These are phyloP conservation scores for Philotrypesis tridentata DNA, from an alignment of 1,140 invertebrate genomes.

Conservation along the genomic window DNA sequence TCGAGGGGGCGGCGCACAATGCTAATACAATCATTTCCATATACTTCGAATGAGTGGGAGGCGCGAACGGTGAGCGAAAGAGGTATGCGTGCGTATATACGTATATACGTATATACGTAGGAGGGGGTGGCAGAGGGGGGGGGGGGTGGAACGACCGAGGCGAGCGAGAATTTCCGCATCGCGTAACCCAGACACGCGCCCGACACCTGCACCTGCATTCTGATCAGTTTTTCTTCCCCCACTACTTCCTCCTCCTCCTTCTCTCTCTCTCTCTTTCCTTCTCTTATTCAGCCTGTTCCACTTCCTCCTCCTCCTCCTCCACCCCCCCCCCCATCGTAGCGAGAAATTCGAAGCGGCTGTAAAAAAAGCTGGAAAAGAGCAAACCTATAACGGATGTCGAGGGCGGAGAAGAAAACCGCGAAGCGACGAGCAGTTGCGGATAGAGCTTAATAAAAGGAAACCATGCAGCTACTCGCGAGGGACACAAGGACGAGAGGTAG, in stretches of 20 bases:
- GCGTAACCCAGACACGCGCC: conserved; percentile 66
- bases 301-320: too few relatives aligned
- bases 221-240: conserved; percentile 68
- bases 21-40: conserved; percentile 38
- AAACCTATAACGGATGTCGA: neutral
- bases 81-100: neutral
- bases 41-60: conserved; percentile 8
- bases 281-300: too few relatives aligned
- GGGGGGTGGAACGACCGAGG: conserved; percentile 14
- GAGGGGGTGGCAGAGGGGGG: too few relatives aligned
- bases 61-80: conserved; percentile 29
- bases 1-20: neutral
- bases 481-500: neutral
- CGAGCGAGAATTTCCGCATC: conserved; percentile 55
- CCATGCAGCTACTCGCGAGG: neutral
- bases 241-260: neutral
- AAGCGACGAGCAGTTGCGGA: neutral
- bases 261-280: conserved; percentile 48
- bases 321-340: neutral
- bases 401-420: neutral
- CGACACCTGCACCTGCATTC: conserved; percentile 66
- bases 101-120: too few relatives aligned
- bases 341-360: conserved; percentile 23
- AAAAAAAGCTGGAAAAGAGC: neutral
- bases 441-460: conserved; percentile 30